A percentile compares a stretch with the other conserved stretches of the same genome.
phyloP scores from a whole-genome alignment of 2,888 invertebrate genomes.

The Metalampra italica region DNA sequence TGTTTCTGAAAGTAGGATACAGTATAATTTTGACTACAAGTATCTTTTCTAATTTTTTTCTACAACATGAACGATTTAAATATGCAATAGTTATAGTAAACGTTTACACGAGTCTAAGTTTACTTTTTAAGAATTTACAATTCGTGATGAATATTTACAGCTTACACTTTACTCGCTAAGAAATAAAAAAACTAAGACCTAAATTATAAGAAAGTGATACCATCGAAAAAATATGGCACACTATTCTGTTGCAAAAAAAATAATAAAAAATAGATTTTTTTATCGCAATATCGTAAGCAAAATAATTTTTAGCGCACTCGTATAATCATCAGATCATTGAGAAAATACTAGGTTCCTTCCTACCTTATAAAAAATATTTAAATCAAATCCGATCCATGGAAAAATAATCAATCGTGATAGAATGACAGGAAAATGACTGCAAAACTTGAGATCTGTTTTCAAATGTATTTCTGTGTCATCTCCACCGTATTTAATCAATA shows the following conservation, averaged over 20 bases:
- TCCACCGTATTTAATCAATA: background rate
- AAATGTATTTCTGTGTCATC: background rate
- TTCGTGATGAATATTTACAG: constrained; percentile 70
- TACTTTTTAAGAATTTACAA: constrained; percentile 57
- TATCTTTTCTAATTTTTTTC: constrained; percentile 56
- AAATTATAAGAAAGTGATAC: constrained; percentile 25
- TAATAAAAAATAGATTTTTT: constrained; percentile 16
- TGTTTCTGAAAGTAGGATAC: constrained; percentile 21
- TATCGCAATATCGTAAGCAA: background rate
- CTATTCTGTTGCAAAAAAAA: constrained; percentile 17
- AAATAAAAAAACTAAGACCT: constrained; percentile 32
- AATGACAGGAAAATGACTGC: background rate
- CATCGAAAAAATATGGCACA: constrained; percentile 33
- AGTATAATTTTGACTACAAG: constrained; percentile 49
- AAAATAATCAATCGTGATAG: background rate
- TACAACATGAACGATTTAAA: constrained; percentile 70
- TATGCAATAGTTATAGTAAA: constrained; percentile 52
- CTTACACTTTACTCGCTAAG: constrained; percentile 25
- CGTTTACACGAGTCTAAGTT: constrained; percentile 55
- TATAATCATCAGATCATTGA: constrained; percentile 35
- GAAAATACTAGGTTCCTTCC: background rate
- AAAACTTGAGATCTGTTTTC: background rate
- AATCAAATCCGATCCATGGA: constrained; percentile 3
- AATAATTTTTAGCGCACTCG: background rate
- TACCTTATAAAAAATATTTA: constrained; percentile 4